These are phyloP conservation scores for Listronotus bonariensis DNA, from an alignment of 1,140 invertebrate genomes.

Conservation along the genomic window DNA sequence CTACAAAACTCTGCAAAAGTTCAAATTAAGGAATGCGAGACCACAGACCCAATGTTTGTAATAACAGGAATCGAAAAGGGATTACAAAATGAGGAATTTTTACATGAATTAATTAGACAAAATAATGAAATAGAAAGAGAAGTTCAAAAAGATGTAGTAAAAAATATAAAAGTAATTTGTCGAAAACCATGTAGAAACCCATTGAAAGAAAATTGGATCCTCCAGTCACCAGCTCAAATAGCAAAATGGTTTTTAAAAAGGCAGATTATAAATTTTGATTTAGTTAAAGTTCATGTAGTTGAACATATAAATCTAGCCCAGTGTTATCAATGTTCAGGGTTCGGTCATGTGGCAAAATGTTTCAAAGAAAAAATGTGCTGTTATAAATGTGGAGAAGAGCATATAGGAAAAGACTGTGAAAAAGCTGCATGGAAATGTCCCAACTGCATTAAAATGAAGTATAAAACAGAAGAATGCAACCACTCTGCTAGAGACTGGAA, in stretches of 20 bases:
- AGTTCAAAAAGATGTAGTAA: conserved; percentile 1
- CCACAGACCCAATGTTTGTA: conserved; percentile 23
- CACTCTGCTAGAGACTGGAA: conserved; percentile 14
- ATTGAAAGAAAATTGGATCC: conserved; percentile 25
- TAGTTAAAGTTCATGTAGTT: conserved; percentile 23
- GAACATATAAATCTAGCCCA: conserved; percentile 11
- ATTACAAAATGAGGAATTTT: conserved; percentile 14
- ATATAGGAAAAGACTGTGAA: conserved; percentile 3
- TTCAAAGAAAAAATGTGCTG: too few relatives aligned
- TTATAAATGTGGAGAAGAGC: too few relatives aligned
- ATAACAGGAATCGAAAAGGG: conserved; percentile 20
- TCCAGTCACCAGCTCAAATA: conserved; percentile 22
- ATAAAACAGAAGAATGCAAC: conserved; percentile 1
- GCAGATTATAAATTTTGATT: conserved; percentile 19
- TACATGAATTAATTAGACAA: conserved; percentile 16
- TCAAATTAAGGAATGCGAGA: neutral
- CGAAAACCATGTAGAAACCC: conserved; percentile 18
- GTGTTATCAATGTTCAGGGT: neutral
- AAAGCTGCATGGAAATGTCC: neutral
- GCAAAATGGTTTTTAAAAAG: conserved; percentile 31
- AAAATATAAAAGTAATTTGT: conserved; percentile 19
- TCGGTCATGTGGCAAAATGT: too few relatives aligned
- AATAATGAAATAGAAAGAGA: conserved; percentile 23
- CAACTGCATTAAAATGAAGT: conserved; percentile 7
- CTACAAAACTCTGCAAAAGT: too few relatives aligned